Evolutionary conservation across 2,113 vertebrate species (phyloP), one percentile per base, ranked within the genome.

Genomic region (Chaetodon trifascialis): DNA sequence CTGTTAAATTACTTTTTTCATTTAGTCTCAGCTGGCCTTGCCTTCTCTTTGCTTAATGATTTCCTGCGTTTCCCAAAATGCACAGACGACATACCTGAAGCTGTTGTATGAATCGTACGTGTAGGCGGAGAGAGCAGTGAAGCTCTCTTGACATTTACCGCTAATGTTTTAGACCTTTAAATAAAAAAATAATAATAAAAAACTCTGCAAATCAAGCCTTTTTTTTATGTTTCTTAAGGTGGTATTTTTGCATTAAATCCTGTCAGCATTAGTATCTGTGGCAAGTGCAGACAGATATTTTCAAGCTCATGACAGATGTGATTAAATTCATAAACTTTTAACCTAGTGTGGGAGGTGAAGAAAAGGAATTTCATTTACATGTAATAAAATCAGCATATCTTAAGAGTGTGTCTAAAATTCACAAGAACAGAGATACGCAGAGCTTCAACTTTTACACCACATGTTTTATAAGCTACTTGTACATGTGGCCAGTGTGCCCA

Each of bases 321-420:
- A 86, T 84, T 70, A 66, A 55, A 85, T 71, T 58, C 46, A 70
- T 30, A 58, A 84, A 80, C 44, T 69, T 77, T 76, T 75, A 79
- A 84, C 71, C 77, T 5, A 7, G 1, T 68, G 56, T 79, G 12
- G 23, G 51, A 66, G 54, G 44, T 46, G 51, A 69, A 78, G 72
- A 84, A 70, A 60, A 66, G 72, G 6, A 75, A 72, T 55, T 67
- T 54, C 0, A 73, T 70, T 67, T 62, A n/a, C n/a, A 21, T 58
- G 38, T 58, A 44, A 84, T 72, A 56, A 89, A 81, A 76, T 62
- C 38, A 63, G 51, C 34, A 47, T 15, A 38, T 83, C 36, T 58
- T 5, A 11, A 72, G 23, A 25, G 44, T 0, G 4, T 34, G 16
- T 56, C 23, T 59, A 15, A 71, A 62, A 79, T 36, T 38, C 34